Base-by-base conservation (phyloP, 2,888 invertebrate genomes). In the Mystacides longicornis region DNA sequence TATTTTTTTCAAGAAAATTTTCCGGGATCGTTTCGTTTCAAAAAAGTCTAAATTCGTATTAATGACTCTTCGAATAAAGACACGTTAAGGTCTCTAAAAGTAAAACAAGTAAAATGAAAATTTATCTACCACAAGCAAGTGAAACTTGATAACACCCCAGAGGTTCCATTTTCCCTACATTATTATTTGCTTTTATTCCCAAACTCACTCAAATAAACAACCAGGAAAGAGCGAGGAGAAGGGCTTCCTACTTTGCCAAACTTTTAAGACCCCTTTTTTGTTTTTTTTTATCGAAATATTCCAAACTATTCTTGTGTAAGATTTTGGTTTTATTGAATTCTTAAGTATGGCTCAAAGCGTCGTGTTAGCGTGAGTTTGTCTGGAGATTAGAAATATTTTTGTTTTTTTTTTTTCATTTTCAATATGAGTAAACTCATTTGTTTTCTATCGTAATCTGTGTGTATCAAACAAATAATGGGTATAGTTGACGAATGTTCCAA, bases 61-160 rank as follows among this genome's bases (percentile, higher is more conserved):
- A 60, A 60, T 60, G 60, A 60, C 55, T 49, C 20, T 42, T 23
- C 49, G 19, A 49, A 16, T 49, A 20, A 50, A 33, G 48, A 11
- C 48, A 33, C 46, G 11, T n/a, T n/a, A 11, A 27, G 54, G 49
- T 43, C 46, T 27, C 11, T 5, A 7, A 27, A 27, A 27, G 27
- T 7, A 11, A 27, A 27, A 11, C 52, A 53, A 47, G 47, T 33
- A 20, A 58, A 60, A 60, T 60, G 60, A 60, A 54, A 58, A 60
- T 60, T 60, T 60, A 60, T 60, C 51, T 56, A 52, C 54, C 57
- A 16, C 57, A 7, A 57, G 57, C 57, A 55, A 55, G 58, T 45
- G 54, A 42, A 51, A 51, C 52, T 58, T 58, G 60, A 58, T 58
- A 59, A 58, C 58, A 52, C 57, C 56, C 55, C 27, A 20, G 52